Evolutionary conservation across 1,140 invertebrate species (phyloP), one percentile per base, ranked within the genome.

Genomic region (Drosophila mauritiana): DNA sequence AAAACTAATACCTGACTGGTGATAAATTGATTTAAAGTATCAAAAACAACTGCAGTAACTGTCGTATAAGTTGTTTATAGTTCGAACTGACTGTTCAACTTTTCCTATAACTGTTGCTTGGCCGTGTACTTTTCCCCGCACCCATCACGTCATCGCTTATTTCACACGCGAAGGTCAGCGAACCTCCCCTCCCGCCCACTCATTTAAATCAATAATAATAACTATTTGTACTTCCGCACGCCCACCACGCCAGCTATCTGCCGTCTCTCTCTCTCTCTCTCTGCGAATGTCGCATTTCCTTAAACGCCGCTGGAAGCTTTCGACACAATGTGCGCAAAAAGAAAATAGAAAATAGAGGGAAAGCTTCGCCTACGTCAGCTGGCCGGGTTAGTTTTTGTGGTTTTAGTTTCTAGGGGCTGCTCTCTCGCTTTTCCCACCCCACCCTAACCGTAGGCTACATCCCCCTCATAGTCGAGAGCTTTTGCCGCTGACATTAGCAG

Each of bases 101-200:
- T 63, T 65, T 65, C 61, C 64, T n/a, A n/a, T 17, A 74, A 65
- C 73, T 75, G 73, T 75, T 75, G 73, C 73, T 57, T 55, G 36
- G 31, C 27, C 49, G 62, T 17, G n/a, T 42, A 17, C n/a, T 58
- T 37, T 37, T 52, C 42, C 15, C 17, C 12, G 36, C 12, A 6
- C 46, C 36, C 45, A 59, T 54, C 54, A 69, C 73, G 40, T 75
- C 55, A 68, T 55, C 27, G 55, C 73, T 55, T 49, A 31, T 55
- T 67, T 72, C 48, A 78, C 79, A 83, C 73, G 73, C 88, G 88
- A 91, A 91, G 88, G 88, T 91, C 80, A 77, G 64, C 83, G 83
- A 85, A 88, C 82, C 74, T 61, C 62, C 22, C 43, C 10, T 11
- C 4, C 11, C 13, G 31, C 40, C 13, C 27, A 37, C 34, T 67